phyloP scores from a whole-genome alignment of 2,113 vertebrate genomes.

The Bostrychus sinensis region DNA sequence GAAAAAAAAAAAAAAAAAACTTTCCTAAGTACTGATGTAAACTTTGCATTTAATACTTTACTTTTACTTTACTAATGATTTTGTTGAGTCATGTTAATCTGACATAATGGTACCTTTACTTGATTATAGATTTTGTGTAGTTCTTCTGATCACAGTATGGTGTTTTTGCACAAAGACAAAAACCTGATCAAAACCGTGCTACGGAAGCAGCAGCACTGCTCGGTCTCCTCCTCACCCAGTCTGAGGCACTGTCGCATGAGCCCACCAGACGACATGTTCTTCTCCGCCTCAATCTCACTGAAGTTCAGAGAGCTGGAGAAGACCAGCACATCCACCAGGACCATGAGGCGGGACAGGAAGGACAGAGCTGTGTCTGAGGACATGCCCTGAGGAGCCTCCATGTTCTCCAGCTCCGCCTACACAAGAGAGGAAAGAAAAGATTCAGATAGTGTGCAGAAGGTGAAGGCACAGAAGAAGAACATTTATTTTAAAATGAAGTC shows the following conservation, averaged over 20 bases:
- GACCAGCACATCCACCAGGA: slow-evolving; percentile 96
- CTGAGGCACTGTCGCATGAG: slow-evolving; percentile 96
- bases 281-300: slow-evolving; percentile 97
- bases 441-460: slow-evolving; percentile 8
- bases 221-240: slow-evolving; percentile 74
- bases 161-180: no score
- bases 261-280: slow-evolving; percentile 98
- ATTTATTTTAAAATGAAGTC: neutral
- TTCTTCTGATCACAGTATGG: no score
- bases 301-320: slow-evolving; percentile 98
- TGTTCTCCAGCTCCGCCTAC: slow-evolving; percentile 92
- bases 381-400: slow-evolving; percentile 98
- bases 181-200: no score
- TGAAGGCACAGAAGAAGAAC: neutral
- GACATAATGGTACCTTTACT: no score
- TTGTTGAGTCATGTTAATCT: no score
- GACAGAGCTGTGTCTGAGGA: slow-evolving; percentile 94
- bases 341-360: slow-evolving; percentile 96
- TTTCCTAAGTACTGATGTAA: no score
- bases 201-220: no score
- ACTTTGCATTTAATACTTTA: no score
- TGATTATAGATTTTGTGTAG: no score
- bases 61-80: no score
- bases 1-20: no score
- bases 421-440: slow-evolving; percentile 27